A percentile compares a stretch with the other conserved stretches of the same genome.
These are phyloP conservation scores for Benthosema pterotum DNA, from an alignment of 2,797 vertebrate species.

Conservation along the genomic window DNA sequence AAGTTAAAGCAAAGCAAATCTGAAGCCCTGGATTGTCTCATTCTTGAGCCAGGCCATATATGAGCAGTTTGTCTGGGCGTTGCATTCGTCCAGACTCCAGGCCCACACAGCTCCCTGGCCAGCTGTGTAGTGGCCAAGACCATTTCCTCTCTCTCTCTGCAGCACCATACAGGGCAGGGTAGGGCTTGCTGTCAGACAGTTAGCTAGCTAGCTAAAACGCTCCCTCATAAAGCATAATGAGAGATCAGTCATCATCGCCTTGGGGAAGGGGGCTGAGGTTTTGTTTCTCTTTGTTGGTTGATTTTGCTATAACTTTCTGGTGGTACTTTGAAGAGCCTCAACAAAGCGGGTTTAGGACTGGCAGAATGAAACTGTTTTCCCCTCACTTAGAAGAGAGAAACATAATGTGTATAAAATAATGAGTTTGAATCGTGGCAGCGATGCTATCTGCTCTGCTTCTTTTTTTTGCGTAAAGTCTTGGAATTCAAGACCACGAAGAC, in stretches of 20 bases:
- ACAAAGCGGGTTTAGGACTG: conserved; percentile 5
- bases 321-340: conserved; percentile 22
- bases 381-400: conserved; percentile 12
- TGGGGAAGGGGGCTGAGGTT: conserved; percentile 35
- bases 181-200: conserved; percentile 52
- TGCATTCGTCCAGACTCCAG: conserved; percentile 50
- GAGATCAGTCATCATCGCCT: conserved; percentile 50
- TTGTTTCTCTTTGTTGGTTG: no score
- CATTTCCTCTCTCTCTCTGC: conserved; percentile 74
- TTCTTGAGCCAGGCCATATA: conserved; percentile 73
- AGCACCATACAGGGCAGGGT: conserved; percentile 74
- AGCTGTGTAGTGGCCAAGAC: conserved; percentile 66
- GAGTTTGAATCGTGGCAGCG: not conserved
- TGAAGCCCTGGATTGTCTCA: conserved; percentile 59
- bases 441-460: not conserved
- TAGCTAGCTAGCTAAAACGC: conserved; percentile 8
- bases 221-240: conserved; percentile 65
- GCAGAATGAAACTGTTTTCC: conserved; percentile 1
- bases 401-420: conserved; percentile 7
- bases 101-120: conserved; percentile 52
- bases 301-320: conserved; percentile 3
- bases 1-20: conserved; percentile 15
- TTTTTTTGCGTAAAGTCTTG: not conserved
- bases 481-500: conserved; percentile 8
- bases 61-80: conserved; percentile 68